Evolutionary conservation across 2,888 invertebrate genomes (phyloP).

Genomic region (Sceliomorpha sp.): DNA sequence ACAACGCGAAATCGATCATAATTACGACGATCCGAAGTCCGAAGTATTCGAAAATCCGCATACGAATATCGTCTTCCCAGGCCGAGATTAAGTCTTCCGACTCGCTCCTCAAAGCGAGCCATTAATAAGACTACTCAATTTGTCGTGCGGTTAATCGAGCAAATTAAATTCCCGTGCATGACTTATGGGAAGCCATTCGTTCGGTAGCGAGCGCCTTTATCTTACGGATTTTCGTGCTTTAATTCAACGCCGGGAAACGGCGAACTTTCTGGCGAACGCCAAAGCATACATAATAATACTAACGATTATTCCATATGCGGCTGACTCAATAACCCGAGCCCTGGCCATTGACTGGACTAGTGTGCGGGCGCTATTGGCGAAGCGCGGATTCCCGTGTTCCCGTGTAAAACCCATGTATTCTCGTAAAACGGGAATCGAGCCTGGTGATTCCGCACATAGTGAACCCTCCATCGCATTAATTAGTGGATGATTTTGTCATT

Average conservation of each 20-base stretch:
- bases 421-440: slow-evolving; percentile 35
- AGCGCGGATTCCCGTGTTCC: slow-evolving; percentile 12
- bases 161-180: slow-evolving; percentile 21
- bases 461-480: slow-evolving; percentile 58
- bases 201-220: slow-evolving; percentile 4
- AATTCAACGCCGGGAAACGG: slow-evolving; percentile 11
- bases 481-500: slow-evolving; percentile 63
- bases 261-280: too few relatives aligned
- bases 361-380: background rate
- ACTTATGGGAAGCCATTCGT: slow-evolving; percentile 20
- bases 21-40: too few relatives aligned
- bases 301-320: slow-evolving; percentile 26
- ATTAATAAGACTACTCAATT: slow-evolving; percentile 9
- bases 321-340: slow-evolving; percentile 13
- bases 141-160: slow-evolving; percentile 24
- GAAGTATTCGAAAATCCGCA: too few relatives aligned
- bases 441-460: slow-evolving; percentile 24
- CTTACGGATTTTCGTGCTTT: slow-evolving; percentile 4
- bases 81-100: slow-evolving; percentile 22
- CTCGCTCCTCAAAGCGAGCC: slow-evolving; percentile 7
- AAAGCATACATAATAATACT: slow-evolving; percentile 4
- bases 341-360: slow-evolving; percentile 13
- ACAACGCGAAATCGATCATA: too few relatives aligned
- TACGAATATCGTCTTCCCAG: too few relatives aligned
- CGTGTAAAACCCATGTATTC: slow-evolving; percentile 45